These are phyloP conservation scores for Ochropleura leucogaster DNA, from an alignment of 2,888 invertebrate genomes.

Conservation along the genomic window DNA sequence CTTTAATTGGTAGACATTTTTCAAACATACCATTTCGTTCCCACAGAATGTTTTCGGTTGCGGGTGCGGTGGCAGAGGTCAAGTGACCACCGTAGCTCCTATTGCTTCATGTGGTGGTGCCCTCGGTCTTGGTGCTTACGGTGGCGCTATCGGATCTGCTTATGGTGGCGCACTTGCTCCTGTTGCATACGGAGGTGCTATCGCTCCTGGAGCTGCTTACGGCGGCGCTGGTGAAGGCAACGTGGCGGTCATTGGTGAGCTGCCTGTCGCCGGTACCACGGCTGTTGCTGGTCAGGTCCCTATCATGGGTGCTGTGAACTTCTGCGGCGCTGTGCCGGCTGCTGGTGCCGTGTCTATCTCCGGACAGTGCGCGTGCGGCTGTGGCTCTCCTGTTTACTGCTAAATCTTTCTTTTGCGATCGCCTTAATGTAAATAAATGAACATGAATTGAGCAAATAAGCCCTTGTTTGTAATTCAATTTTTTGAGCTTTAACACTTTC, in stretches of 20 bases:
- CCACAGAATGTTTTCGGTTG: neutral
- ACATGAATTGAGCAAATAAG: neutral
- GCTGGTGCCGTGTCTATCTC: neutral
- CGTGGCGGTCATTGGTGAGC: constrained; percentile 69
- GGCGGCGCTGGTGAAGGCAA: constrained; percentile 68
- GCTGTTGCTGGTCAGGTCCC: constrained; percentile 31
- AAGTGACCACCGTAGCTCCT: neutral
- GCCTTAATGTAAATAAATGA: neutral
- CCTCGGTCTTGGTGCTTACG: neutral
- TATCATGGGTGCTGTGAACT: neutral
- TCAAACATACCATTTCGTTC: neutral
- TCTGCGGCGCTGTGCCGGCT: neutral
- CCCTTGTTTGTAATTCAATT: no score
- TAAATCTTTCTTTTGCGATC: constrained; percentile 49
- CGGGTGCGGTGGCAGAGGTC: neutral
- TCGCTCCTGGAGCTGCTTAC: neutral
- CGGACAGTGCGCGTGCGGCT: neutral
- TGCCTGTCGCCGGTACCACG: constrained; percentile 54
- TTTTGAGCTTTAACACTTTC: no score
- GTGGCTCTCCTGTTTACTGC: neutral
- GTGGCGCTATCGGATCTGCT: neutral
- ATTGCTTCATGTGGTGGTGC: neutral
- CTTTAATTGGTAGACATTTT: no score
- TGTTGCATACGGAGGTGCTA: constrained; percentile 6
- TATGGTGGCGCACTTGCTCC: neutral